A percentile compares a stretch with the other conserved stretches of the same genome.
phyloP scores from a whole-genome alignment of 2,797 vertebrate genomes.

The Anguilla marmorata region DNA sequence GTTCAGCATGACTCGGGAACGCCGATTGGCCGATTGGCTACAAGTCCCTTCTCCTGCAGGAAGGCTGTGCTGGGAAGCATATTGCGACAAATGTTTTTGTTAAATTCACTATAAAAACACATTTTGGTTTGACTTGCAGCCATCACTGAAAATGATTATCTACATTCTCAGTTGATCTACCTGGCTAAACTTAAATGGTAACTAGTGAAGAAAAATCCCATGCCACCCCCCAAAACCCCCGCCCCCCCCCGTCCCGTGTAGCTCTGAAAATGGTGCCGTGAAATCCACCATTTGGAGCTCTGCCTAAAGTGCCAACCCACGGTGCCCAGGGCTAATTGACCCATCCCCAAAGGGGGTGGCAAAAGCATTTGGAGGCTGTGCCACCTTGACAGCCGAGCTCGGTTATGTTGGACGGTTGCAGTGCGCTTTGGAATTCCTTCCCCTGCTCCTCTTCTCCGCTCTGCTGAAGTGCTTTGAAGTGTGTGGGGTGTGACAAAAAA shows the following conservation, averaged over 20 bases:
- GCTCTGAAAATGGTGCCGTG: not conserved
- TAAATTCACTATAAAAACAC: too few species aligned
- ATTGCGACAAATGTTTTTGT: too few species aligned
- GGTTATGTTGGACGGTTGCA: slow-evolving; percentile 53
- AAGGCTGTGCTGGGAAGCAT: too few species aligned
- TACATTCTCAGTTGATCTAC: not conserved
- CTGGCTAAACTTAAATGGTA: not conserved
- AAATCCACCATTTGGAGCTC: not conserved
- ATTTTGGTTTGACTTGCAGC: too few species aligned
- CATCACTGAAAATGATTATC: not conserved
- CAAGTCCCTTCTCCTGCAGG: not conserved
- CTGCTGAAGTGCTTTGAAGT: slow-evolving; percentile 30
- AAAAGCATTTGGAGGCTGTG: not conserved
- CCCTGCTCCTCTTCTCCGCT: slow-evolving; percentile 35
- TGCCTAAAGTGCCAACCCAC: not conserved
- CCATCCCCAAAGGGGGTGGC: not conserved
- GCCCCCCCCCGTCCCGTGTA: not conserved
- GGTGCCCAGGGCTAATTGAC: not conserved
- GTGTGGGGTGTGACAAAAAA: not conserved
- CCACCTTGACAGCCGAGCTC: slow-evolving; percentile 41
- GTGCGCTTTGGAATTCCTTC: slow-evolving; percentile 48
- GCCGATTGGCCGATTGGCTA: not conserved
- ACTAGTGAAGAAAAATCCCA: not conserved
- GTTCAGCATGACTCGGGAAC: not conserved
- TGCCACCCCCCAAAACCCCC: too few species aligned